Percentiles rank a stretch among this genome's conserved stretches.
phyloP scores from a whole-genome alignment of 2,113 vertebrate species.

The Thamnaconus septentrionalis region DNA sequence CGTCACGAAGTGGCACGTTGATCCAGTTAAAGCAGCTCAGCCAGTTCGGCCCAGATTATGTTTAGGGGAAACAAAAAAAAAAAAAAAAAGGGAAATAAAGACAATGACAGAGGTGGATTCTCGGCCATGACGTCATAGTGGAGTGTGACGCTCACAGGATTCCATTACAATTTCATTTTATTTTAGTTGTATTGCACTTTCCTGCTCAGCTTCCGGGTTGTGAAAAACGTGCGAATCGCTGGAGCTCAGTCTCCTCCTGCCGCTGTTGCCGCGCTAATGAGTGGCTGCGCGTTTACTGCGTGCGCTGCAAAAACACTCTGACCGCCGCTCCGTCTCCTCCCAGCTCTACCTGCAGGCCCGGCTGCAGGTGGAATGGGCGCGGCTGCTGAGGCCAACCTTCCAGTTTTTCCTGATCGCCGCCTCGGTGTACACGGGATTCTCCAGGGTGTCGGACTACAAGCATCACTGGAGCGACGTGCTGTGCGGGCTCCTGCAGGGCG shows the following conservation, averaged over 20 bases:
- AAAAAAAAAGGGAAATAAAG: too few relatives aligned
- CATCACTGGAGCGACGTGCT: slow-evolving; percentile 98
- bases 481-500: slow-evolving; percentile 90
- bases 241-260: too few relatives aligned
- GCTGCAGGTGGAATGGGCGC: slow-evolving; percentile 88
- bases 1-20: too few relatives aligned
- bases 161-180: neutral
- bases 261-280: too few relatives aligned
- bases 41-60: too few relatives aligned
- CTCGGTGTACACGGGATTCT: slow-evolving; percentile 91
- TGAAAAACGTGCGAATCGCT: too few relatives aligned
- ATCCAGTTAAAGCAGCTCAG: too few relatives aligned
- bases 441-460: slow-evolving; percentile 95
- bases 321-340: neutral
- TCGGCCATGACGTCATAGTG: too few relatives aligned
- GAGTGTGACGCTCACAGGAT: too few relatives aligned
- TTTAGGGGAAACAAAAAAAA: too few relatives aligned
- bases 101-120: too few relatives aligned
- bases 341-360: slow-evolving; percentile 96
- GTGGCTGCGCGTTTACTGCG: neutral
- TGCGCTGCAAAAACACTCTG: neutral
- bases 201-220: neutral
- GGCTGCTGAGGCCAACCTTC: slow-evolving; percentile 88
- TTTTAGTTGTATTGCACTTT: neutral
- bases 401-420: slow-evolving; percentile 91